Evolutionary conservation across 1,140 invertebrate genomes (phyloP), one percentile per base, ranked within the genome.

Genomic region (Drosophila miranda): DNA sequence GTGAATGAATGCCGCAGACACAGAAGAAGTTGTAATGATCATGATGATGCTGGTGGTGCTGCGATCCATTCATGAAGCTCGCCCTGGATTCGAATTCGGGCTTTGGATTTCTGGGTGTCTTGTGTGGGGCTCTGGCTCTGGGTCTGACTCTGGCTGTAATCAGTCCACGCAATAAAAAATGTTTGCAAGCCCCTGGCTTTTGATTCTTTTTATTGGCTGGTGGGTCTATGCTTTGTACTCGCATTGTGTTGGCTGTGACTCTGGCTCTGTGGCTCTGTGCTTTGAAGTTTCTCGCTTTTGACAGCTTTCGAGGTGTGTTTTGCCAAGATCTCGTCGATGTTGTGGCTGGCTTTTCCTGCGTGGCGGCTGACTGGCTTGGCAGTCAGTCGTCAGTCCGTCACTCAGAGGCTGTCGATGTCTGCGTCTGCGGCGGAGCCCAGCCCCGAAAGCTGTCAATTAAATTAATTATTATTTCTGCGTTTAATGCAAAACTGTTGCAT

Each of bases 371-470:
- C 34, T 38, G 34, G 82, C 82, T 78, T 87, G 78, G 81, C 81
- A 86, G 77, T 86, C 80, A 81, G 42, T 86, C 71, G 67, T 63
- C 70, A 71, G 58, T 49, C 58, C 52, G 56, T 66, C 68, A 64
- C 42, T 38, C 46, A 50, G 42, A 55, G 55, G 60, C 68, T 71
- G 55, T 76, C 72, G 73, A 75, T 58, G 78, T 63, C 62, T 67
- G 52, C 49, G 68, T 59, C 62, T 63, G 41, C 43, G 70, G 57
- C 53, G 66, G 44, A 72, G 76, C 72, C 87, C 74, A 71, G 74
- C 86, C 86, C 73, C 78, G 64, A 89, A 89, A 83, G 53, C 73
- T 89, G 87, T 89, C 87, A 89, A 89, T 89, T 89, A 89, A 87
- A 89, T 83, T 87, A 89, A 89, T 89, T 89, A 87, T 89, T 89